Base-by-base conservation (phyloP, 53 echinoderm and acorn worm genomes). In the Paelopatides confundens region DNA sequence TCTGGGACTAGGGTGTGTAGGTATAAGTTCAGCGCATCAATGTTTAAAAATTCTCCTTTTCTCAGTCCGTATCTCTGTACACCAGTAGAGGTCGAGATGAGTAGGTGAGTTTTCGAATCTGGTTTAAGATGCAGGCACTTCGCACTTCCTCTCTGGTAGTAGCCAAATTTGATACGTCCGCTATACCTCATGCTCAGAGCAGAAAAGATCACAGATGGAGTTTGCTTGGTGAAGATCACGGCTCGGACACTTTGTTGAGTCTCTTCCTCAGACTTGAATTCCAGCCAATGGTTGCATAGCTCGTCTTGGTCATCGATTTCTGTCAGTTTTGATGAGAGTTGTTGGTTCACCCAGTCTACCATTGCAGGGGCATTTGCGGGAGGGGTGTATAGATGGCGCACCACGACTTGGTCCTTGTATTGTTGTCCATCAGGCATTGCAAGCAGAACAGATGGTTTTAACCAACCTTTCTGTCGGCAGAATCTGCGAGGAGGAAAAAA, bases 391-490 rank as follows among this genome's bases (percentile, higher is more conserved):
- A 93, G 90, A 15, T 89, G 87, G 78, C 88, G 87, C 92, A 95
- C 94, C 53, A 86, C 69, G 13, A 98, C 98, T 37, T 88, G 86
- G 84, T 95, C 95, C 76, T 98, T 98, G 82, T 95, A 92, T n/a
- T 92, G 89, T 9, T 92, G 86, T 47, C 92, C 95, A 35, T 94
- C 85, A 0, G 98, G 98, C 92, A 95, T 95, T 35, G 98, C 95
- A 10, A 98, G 88, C 35, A 98, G 85, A 40, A 98, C 76, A 53
- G 86, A 87, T 34, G 98, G 92, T 21, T 86, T 86, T 9, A 18
- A 39, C 98, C 98, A 98, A 23, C 94, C 90, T 90, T 89, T 98
- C 64, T 76, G 85, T 14, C 81, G 49, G 67, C 98, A 98, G 62
- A 98, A 95, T 79, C 95, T 98, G 85, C 28, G 50, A 53, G 33